Percentiles rank a stretch among this genome's conserved stretches.
These are phyloP conservation scores for Amiota minor DNA, from an alignment of 2,888 invertebrate species.

Conservation along the genomic window DNA sequence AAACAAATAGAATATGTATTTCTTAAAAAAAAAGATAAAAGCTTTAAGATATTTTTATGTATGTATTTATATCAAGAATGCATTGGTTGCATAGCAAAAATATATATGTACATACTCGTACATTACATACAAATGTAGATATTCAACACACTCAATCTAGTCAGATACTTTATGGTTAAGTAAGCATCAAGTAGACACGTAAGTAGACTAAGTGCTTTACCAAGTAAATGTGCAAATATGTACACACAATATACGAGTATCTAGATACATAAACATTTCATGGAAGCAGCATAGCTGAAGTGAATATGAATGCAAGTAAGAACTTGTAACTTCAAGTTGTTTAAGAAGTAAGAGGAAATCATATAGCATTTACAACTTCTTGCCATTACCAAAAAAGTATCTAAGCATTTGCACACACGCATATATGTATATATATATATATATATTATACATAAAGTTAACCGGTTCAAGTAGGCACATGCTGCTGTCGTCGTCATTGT, in stretches of 20 bases:
- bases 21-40: too few species aligned
- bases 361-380: background rate
- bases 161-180: slow-evolving; percentile 17
- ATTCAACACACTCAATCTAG: background rate
- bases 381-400: background rate
- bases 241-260: background rate
- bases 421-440: background rate
- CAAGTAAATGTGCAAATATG: slow-evolving; percentile 39
- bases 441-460: slow-evolving; percentile 1
- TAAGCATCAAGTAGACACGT: slow-evolving; percentile 26
- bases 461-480: slow-evolving; percentile 27
- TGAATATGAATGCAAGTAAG: slow-evolving; percentile 5
- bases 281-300: background rate
- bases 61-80: too few species aligned
- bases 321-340: slow-evolving; percentile 6
- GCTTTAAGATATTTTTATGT: too few species aligned
- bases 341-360: background rate
- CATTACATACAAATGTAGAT: too few species aligned
- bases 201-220: slow-evolving; percentile 35
- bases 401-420: background rate
- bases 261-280: slow-evolving; percentile 17
- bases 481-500: background rate
- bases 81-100: too few species aligned
- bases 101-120: too few species aligned
- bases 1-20: too few species aligned